Percentiles rank a stretch among this genome's conserved stretches.
Evolutionary conservation across 2,113 vertebrate genomes (phyloP).

Genomic region (Pagrus major): DNA sequence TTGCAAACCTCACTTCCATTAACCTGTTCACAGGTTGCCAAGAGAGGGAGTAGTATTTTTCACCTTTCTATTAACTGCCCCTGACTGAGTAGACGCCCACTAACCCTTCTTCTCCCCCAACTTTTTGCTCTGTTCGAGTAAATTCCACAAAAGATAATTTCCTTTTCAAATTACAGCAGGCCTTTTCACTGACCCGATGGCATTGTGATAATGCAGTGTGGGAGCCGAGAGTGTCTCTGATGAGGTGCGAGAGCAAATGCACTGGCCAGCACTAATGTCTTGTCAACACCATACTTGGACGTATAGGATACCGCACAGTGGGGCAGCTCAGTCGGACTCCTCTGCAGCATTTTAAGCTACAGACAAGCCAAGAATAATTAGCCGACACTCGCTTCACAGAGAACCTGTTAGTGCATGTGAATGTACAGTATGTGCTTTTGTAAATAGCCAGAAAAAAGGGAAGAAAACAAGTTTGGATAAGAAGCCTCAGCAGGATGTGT

Average conservation of each 20-base stretch:
- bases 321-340: conserved; percentile 11
- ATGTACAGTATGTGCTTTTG: conserved; percentile 40
- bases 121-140: conserved; percentile 73
- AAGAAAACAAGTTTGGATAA: conserved; percentile 11
- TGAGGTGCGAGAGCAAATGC: conserved; percentile 69
- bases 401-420: conserved; percentile 19
- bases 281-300: conserved; percentile 71
- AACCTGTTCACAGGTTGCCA: conserved; percentile 69
- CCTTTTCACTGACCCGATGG: conserved; percentile 77
- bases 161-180: conserved; percentile 83
- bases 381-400: conserved; percentile 31
- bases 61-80: conserved; percentile 47
- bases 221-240: conserved; percentile 77
- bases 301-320: conserved; percentile 34
- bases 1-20: conserved; percentile 70
- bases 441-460: conserved; percentile 21
- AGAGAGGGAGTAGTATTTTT: conserved; percentile 57
- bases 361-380: conserved; percentile 25
- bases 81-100: conserved; percentile 34
- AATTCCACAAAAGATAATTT: conserved; percentile 84
- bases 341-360: conserved; percentile 1
- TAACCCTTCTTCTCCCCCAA: conserved; percentile 21
- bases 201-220: conserved; percentile 80
- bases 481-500: conserved; percentile 51
- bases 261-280: conserved; percentile 65